A percentile compares a stretch with the other conserved stretches of the same genome.
Evolutionary conservation across 2,888 invertebrate species (phyloP).

Genomic region (Amiota minor): DNA sequence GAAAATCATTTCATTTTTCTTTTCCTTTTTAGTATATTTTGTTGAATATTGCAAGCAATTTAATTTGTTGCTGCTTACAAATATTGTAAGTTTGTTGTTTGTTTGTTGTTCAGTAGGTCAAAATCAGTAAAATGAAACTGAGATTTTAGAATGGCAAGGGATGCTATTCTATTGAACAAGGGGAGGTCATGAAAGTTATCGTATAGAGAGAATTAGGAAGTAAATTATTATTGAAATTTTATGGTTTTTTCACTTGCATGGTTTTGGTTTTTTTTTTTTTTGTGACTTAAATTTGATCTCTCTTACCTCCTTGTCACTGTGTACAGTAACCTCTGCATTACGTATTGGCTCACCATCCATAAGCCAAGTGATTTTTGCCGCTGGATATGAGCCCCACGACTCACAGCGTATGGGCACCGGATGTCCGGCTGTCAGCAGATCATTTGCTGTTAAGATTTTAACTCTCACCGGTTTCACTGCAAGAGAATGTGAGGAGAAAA

Average conservation of each 20-base stretch:
- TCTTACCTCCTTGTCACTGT: conserved; percentile 73
- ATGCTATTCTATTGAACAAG: no score
- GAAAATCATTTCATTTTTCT: not conserved
- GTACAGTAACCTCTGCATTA: conserved; percentile 78
- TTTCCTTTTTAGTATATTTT: not conserved
- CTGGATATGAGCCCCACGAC: conserved; percentile 87
- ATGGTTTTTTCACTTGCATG: no score
- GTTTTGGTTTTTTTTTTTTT: no score
- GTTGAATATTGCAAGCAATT: no score
- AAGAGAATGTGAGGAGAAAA: conserved; percentile 42
- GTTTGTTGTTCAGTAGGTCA: no score
- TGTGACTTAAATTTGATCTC: not conserved
- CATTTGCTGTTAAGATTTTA: conserved; percentile 82
- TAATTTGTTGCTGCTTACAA: no score
- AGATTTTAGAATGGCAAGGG: no score
- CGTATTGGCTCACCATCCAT: conserved; percentile 81
- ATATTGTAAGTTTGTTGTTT: no score
- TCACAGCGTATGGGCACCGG: conserved; percentile 85
- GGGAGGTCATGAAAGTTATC: no score
- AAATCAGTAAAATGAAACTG: no score
- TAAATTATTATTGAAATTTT: no score
- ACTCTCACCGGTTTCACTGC: conserved; percentile 86
- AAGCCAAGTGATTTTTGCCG: conserved; percentile 87
- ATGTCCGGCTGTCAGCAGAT: conserved; percentile 82
- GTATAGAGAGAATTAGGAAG: no score